Evolutionary conservation across 1,140 invertebrate species (phyloP).

Genomic region (Nymphalis io): DNA sequence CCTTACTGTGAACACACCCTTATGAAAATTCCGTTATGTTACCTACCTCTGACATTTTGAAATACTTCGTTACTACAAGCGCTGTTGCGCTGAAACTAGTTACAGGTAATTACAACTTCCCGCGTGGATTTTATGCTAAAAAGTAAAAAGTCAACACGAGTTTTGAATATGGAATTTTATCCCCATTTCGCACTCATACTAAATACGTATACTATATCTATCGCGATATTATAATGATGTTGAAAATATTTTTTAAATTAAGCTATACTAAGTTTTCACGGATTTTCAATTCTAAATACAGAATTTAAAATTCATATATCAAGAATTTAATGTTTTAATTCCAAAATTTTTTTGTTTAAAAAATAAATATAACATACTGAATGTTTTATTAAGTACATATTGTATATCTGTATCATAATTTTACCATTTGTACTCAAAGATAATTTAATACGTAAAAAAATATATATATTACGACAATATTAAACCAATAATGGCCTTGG

Average conservation of each 20-base stretch:
- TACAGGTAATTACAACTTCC: conserved; percentile 29
- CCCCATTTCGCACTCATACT: not conserved
- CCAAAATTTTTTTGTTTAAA: too few species aligned
- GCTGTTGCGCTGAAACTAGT: conserved; percentile 26
- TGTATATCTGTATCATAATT: too few species aligned
- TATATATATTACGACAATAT: not conserved
- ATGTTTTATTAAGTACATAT: too few species aligned
- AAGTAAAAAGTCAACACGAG: conserved; percentile 25
- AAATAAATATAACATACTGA: too few species aligned
- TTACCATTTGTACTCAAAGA: too few species aligned
- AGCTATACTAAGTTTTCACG: too few species aligned
- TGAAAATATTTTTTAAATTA: not conserved
- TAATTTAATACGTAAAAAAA: not conserved
- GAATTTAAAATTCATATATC: too few species aligned
- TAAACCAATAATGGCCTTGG: not conserved
- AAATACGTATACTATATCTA: not conserved
- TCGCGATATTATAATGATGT: not conserved
- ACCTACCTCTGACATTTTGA: conserved; percentile 20
- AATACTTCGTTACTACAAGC: conserved; percentile 18
- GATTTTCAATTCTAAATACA: too few species aligned
- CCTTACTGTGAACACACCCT: not conserved
- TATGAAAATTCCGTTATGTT: conserved; percentile 26
- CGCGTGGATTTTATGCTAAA: conserved; percentile 19
- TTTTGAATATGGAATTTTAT: conserved; percentile 18
- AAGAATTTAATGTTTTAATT: too few species aligned